A percentile compares a stretch with the other conserved stretches of the same genome.
phyloP scores from a whole-genome alignment of 2,888 invertebrate species.

The Drosophila quinaria region DNA sequence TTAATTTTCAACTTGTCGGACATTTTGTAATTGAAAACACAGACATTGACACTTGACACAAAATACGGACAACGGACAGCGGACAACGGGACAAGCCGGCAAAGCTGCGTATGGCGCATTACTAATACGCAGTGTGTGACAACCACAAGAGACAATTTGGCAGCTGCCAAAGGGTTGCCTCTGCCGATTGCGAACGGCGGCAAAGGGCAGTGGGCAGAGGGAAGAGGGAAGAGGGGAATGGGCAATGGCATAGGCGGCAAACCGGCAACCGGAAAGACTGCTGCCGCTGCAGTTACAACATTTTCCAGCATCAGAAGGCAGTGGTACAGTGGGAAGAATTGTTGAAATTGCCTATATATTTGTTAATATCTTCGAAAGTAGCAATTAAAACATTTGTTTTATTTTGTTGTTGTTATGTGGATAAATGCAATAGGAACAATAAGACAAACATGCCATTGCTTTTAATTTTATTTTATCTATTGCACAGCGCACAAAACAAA shows the following conservation, averaged over 20 bases:
- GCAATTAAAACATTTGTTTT: too few relatives aligned
- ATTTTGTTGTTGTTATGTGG: too few relatives aligned
- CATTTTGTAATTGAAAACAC: conserved; percentile 80
- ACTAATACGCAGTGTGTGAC: conserved; percentile 82
- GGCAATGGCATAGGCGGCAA: conserved; percentile 28
- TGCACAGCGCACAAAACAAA: too few relatives aligned
- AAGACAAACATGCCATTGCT: too few relatives aligned
- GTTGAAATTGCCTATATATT: neutral
- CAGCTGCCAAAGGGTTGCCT: conserved; percentile 77
- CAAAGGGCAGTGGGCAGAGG: conserved; percentile 5
- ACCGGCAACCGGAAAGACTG: conserved; percentile 60
- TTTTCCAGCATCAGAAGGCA: conserved; percentile 62
- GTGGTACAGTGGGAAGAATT: neutral
- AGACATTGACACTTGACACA: conserved; percentile 72
- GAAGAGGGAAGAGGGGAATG: conserved; percentile 12
- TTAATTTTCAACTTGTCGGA: conserved; percentile 80
- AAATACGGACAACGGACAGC: conserved; percentile 30
- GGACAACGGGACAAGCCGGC: conserved; percentile 27
- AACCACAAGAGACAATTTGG: conserved; percentile 83
- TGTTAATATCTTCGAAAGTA: too few relatives aligned
- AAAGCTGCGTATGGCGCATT: conserved; percentile 77
- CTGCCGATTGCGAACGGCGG: conserved; percentile 34
- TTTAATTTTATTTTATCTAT: too few relatives aligned
- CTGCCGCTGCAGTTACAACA: conserved; percentile 74
- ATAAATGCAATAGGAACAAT: too few relatives aligned